Base-by-base conservation (phyloP, 2,888 invertebrate species). In the Xylota sylvarum region DNA sequence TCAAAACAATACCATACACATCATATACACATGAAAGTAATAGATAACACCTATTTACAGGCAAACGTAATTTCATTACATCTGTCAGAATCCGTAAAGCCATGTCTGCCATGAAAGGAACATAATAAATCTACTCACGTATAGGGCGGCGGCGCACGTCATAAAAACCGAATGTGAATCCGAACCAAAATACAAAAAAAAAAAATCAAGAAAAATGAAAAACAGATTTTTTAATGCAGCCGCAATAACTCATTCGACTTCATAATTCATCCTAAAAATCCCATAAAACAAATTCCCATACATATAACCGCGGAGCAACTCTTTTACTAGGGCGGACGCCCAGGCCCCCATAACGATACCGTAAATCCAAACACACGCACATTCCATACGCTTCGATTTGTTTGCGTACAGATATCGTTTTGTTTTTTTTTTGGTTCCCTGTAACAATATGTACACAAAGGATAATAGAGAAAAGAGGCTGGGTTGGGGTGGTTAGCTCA, bases 241-340 rank as follows among this genome's bases (percentile, higher is more conserved):
- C 82, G 73, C 86, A 77, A 86, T 86, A 86, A 86, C 73, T 82
- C 86, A 86, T 81, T 55, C 67, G 73, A 86, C 73, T 86, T 86
- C 86, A 86, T 86, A 86, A 86, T 73, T 86, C 81, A 86, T 64
- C 52, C 69, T 58, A 43, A 19, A 77, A 82, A 73, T 72, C 62
- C 56, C 82, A 86, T 78, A 86, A 85, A 86, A 86, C 86, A 81
- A 81, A 74, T 74, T 81, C 67, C 14, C 67, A 64, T 40, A 69
- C 67, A 64, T 40, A 69, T 32, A 64, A 23, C 46, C 62, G 60
- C 43, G 52, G 17, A 30, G 55, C 74, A 80, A 80, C 84, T 80
- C 84, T 70, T 85, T 74, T 46, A 23, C 58, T 32, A 23, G 23
- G 3, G 23, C 10, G 40, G 5, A 27, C 60, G 14, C 35, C 35